phyloP scores from a whole-genome alignment of 2,888 invertebrate genomes.

The Sphaerophoria rueppellii region DNA sequence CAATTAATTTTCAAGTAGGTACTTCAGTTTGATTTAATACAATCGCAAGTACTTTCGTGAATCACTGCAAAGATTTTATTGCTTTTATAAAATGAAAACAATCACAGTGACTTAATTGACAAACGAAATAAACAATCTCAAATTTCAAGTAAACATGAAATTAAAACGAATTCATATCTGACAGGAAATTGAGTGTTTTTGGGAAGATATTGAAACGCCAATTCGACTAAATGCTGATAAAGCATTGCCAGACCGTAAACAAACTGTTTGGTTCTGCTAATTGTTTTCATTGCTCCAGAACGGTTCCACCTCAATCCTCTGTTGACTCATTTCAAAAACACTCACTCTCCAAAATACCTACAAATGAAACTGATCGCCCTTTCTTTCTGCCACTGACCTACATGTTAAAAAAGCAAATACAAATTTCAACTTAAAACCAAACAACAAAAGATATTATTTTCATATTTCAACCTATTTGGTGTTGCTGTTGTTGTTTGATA shows the following conservation, averaged over 20 bases:
- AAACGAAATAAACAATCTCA: too few relatives aligned
- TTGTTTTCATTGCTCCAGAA: too few relatives aligned
- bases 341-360: too few relatives aligned
- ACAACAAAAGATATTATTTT: not conserved
- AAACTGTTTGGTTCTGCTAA: too few relatives aligned
- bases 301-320: too few relatives aligned
- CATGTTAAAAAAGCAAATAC: not conserved
- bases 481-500: not conserved
- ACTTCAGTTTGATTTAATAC: conserved; percentile 1
- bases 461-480: not conserved
- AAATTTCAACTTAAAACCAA: conserved; percentile 31
- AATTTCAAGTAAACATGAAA: not conserved
- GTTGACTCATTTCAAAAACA: too few relatives aligned
- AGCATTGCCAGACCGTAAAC: too few relatives aligned
- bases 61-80: not conserved
- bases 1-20: not conserved
- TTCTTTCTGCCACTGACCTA: conserved; percentile 40
- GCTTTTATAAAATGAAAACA: not conserved
- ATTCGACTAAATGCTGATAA: conserved; percentile 1
- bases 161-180: not conserved
- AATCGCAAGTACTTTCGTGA: not conserved
- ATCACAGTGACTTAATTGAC: too few relatives aligned
- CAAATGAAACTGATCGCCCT: not conserved
- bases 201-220: conserved; percentile 50
- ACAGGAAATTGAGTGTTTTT: not conserved